A percentile compares a stretch with the other conserved stretches of the same genome.
These are phyloP conservation scores for Sardina pilchardus DNA, from an alignment of 2,113 vertebrate species.

Conservation along the genomic window DNA sequence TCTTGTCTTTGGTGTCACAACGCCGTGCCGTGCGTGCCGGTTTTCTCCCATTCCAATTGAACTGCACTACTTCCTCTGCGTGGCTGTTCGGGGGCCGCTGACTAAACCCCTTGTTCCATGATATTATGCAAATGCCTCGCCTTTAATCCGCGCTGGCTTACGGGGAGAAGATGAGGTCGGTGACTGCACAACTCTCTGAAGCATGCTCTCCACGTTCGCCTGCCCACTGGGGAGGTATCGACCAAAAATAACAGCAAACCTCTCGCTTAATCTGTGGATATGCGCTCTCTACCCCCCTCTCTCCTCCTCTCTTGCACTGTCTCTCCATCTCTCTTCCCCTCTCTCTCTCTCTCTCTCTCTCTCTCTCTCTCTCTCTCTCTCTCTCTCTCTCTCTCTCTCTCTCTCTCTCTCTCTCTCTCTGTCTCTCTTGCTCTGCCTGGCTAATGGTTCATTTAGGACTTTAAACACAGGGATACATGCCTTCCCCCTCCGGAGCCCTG, in stretches of 20 bases:
- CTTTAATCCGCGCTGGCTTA: not conserved
- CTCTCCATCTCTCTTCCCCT: not conserved
- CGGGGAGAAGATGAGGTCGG: not conserved
- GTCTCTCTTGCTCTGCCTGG: not conserved
- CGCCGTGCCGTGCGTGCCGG: not conserved
- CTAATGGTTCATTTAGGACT: slow-evolving; percentile 34
- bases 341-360: not conserved
- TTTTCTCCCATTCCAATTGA: not conserved
- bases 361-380: not conserved
- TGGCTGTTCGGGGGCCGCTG: not conserved
- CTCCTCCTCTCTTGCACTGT: slow-evolving; percentile 9
- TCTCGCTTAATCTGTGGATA: slow-evolving; percentile 26
- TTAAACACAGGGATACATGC: not conserved
- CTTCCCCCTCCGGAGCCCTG: not conserved
- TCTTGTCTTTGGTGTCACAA: not conserved
- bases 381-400: not conserved
- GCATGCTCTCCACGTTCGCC: not conserved
- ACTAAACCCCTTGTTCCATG: slow-evolving; percentile 14
- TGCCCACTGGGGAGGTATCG: not conserved
- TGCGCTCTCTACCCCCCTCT: not conserved
- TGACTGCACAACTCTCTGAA: not conserved
- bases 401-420: not conserved
- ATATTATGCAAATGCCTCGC: slow-evolving; percentile 8
- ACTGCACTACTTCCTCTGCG: not conserved
- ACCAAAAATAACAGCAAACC: not conserved